Evolutionary conservation across 2,797 vertebrate species (phyloP).

Genomic region (Gadopsis bispinosus): DNA sequence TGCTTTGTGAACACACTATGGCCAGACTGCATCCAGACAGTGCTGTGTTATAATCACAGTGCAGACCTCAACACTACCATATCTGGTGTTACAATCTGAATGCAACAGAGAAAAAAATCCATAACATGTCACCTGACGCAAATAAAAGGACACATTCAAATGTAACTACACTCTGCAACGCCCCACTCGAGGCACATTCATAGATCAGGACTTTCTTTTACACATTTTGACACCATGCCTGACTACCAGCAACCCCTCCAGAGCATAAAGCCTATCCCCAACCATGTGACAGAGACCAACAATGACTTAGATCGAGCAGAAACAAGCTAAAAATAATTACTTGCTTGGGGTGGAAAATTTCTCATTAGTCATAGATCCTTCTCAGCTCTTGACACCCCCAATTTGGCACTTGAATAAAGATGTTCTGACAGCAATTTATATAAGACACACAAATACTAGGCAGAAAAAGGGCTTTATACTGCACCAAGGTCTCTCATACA

Average conservation of each 20-base stretch:
- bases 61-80: not conserved
- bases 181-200: conserved; percentile 9
- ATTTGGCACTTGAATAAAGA: conserved; percentile 55
- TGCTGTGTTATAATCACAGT: not conserved
- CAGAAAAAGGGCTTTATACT: conserved; percentile 7
- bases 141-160: not conserved
- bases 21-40: not conserved
- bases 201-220: conserved; percentile 8
- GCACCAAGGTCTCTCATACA: not conserved
- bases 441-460: conserved; percentile 26
- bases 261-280: conserved; percentile 35
- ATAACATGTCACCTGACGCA: not conserved
- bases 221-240: conserved; percentile 29
- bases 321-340: conserved; percentile 70
- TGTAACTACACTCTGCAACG: not conserved
- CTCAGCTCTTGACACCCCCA: conserved; percentile 48
- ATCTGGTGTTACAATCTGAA: not conserved
- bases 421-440: conserved; percentile 57
- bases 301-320: conserved; percentile 73
- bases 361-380: conserved; percentile 67
- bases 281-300: conserved; percentile 73
- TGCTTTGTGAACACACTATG: not conserved
- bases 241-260: conserved; percentile 22
- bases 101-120: not conserved
- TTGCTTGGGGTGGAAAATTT: conserved; percentile 62